Conservation (phyloP, 2,797 vertebrate species). For the Clarias platycephalus region DNA sequence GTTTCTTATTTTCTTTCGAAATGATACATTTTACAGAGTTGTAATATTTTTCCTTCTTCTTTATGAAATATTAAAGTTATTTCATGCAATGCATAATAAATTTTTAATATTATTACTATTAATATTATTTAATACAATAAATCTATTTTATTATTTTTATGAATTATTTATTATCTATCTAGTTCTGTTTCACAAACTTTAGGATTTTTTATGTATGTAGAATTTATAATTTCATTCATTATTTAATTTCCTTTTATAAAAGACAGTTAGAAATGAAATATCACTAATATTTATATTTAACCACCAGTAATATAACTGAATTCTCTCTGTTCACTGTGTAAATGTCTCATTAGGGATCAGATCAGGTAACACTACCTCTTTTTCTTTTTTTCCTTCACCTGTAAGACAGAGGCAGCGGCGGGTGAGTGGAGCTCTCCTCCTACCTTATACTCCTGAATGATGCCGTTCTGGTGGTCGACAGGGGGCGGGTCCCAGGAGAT, state of each 20-base stretch:
- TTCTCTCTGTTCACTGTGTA: background rate
- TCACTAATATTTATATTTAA: background rate
- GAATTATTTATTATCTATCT: no score
- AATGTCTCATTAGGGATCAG: background rate
- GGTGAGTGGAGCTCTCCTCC: background rate
- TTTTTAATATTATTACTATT: no score
- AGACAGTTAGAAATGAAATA: background rate
- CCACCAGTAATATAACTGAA: background rate
- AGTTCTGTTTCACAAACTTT: background rate
- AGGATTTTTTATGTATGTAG: background rate
- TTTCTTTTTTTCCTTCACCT: background rate
- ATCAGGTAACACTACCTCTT: background rate
- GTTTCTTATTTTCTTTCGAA: background rate
- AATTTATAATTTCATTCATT: background rate
- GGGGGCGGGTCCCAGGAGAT: slow-evolving; percentile 98
- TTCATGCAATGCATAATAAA: no score
- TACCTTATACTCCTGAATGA: slow-evolving; percentile 98
- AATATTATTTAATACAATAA: no score
- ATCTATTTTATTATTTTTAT: no score
- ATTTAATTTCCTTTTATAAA: background rate
- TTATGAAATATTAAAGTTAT: no score
- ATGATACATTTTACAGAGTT: no score
- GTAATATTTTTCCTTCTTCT: no score
- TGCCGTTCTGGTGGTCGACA: slow-evolving; percentile 94
- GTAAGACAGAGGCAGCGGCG: no score